phyloP scores from a whole-genome alignment of 2,797 vertebrate species.

The Sphaeramia orbicularis region DNA sequence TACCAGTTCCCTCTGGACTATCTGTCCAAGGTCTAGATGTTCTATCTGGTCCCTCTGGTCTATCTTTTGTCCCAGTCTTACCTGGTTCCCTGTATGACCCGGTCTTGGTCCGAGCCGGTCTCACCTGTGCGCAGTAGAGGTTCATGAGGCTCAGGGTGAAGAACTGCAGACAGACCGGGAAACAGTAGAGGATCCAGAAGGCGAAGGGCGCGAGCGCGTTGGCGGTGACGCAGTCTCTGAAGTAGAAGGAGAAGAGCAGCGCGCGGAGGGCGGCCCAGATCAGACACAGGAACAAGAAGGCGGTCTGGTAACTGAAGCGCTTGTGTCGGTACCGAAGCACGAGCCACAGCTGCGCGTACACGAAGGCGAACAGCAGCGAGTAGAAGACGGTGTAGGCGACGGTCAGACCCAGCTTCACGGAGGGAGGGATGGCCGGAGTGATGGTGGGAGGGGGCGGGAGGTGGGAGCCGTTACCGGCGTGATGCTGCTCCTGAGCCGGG shows the following conservation, averaged over 20 bases:
- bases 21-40: too few relatives aligned
- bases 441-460: constrained; percentile 87
- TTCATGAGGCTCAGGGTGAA: constrained; percentile 98
- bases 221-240: constrained; percentile 92
- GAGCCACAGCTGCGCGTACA: constrained; percentile 96
- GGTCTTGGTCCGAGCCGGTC: neutral
- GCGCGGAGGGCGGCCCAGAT: constrained; percentile 95
- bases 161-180: constrained; percentile 98
- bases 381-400: constrained; percentile 94
- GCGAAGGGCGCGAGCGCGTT: constrained; percentile 92
- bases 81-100: constrained; percentile 87
- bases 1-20: too few relatives aligned
- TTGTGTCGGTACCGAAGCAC: constrained; percentile 95
- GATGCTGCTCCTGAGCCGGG: constrained; percentile 42
- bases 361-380: constrained; percentile 92
- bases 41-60: too few relatives aligned
- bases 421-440: constrained; percentile 92
- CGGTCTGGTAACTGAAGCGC: constrained; percentile 96
- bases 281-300: constrained; percentile 97
- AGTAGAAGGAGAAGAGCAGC: constrained; percentile 98
- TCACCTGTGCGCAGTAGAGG: constrained; percentile 97
- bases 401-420: constrained; percentile 93
- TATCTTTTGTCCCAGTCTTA: too few relatives aligned
- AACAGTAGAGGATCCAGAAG: constrained; percentile 98
- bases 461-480: constrained; percentile 69